These are phyloP conservation scores for Hyperoplus lanceolatus DNA, from an alignment of 2,797 vertebrate genomes.

Conservation along the genomic window DNA sequence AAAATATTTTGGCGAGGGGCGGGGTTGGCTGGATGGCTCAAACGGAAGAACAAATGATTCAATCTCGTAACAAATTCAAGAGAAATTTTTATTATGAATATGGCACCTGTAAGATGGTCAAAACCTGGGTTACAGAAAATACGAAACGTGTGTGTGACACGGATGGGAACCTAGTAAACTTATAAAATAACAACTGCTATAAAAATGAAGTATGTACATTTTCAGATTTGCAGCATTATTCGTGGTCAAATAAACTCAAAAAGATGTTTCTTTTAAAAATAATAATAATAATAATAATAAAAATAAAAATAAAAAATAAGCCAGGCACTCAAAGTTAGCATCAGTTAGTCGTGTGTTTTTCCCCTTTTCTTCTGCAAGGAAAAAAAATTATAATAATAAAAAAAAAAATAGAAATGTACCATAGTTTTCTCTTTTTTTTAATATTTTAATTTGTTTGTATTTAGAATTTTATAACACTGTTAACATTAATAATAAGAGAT, in stretches of 20 bases:
- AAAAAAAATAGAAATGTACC: conserved; percentile 93
- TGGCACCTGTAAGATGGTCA: conserved; percentile 98
- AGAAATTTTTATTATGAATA: conserved; percentile 99
- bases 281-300: conserved; percentile 55
- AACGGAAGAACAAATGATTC: conserved; percentile 95
- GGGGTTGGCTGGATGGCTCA: conserved; percentile 89
- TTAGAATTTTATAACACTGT: conserved; percentile 99
- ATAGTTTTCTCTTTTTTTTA: conserved; percentile 98
- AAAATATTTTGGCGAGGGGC: conserved; percentile 12
- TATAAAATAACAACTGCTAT: conserved; percentile 98
- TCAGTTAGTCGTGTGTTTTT: conserved; percentile 91
- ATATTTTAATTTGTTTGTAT: conserved; percentile 99
- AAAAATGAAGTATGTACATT: conserved; percentile 99
- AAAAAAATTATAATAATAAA: conserved; percentile 86
- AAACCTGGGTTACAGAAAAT: conserved; percentile 97
- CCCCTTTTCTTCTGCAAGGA: conserved; percentile 64
- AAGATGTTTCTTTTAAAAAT: conserved; percentile 68
- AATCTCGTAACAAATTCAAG: conserved; percentile 98
- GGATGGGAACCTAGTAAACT: conserved; percentile 97
- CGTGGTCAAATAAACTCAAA: conserved; percentile 93
- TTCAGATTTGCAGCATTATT: conserved; percentile 98
- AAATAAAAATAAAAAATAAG: conserved; percentile 83
- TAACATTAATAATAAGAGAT: conserved; percentile 99
- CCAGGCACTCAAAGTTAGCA: conserved; percentile 99
- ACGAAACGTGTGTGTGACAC: conserved; percentile 95